Evolutionary conservation across 2,888 invertebrate genomes (phyloP).

Genomic region (Cinara cedri): DNA sequence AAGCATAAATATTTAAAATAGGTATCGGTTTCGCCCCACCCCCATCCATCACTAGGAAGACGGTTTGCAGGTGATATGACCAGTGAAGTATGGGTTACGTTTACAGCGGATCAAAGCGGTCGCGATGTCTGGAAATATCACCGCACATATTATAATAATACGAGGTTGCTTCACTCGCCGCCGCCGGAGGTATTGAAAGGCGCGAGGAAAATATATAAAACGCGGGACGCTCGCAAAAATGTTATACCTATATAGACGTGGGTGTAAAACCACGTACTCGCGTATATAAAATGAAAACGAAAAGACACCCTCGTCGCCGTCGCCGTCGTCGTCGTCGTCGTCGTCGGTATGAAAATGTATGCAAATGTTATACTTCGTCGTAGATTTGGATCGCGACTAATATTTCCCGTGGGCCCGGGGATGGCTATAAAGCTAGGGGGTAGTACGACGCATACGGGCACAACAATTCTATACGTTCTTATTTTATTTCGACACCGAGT

Average conservation of each 20-base stretch:
- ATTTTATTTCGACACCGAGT: background rate
- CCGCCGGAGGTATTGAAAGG: background rate
- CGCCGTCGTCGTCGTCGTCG: no score
- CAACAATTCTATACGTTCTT: conserved; percentile 12
- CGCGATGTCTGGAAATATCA: background rate
- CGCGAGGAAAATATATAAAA: conserved; percentile 14
- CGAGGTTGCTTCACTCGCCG: background rate
- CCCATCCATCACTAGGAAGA: no score
- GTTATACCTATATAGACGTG: no score
- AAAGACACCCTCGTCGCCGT: background rate
- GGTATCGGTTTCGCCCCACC: background rate
- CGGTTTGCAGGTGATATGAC: background rate
- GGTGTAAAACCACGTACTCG: background rate
- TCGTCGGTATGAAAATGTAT: background rate
- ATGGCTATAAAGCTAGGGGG: background rate
- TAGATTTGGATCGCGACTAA: conserved; percentile 42
- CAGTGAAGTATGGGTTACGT: conserved; percentile 17
- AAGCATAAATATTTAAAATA: no score
- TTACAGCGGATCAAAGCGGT: background rate
- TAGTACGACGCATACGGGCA: background rate
- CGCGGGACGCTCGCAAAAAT: background rate
- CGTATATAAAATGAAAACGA: conserved; percentile 1
- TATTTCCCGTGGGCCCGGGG: conserved; percentile 27
- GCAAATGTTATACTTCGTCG: conserved; percentile 20
- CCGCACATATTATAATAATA: background rate